These are phyloP conservation scores for Lithophane leautieri DNA, from an alignment of 2,888 invertebrate genomes.

Conservation along the genomic window DNA sequence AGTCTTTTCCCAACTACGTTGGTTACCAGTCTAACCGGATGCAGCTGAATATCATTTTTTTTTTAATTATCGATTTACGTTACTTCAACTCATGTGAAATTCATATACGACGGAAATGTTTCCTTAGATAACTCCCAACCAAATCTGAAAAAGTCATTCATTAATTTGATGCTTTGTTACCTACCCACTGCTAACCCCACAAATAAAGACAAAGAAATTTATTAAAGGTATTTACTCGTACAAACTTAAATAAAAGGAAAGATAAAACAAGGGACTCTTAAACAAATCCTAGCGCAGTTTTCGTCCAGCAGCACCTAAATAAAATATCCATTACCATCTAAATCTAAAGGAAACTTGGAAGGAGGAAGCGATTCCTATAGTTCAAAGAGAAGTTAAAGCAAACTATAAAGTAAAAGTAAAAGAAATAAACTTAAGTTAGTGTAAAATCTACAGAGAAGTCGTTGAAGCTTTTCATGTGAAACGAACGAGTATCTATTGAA, in stretches of 20 bases:
- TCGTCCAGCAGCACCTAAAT: conserved; percentile 29
- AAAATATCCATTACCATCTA: conserved; percentile 55
- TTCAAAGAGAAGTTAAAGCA: conserved; percentile 60
- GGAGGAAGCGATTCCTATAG: conserved; percentile 43
- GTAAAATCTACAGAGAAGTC: conserved; percentile 64
- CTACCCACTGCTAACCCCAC: background rate
- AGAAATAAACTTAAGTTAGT: conserved; percentile 64
- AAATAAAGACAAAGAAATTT: background rate
- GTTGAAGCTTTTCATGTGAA: conserved; percentile 63
- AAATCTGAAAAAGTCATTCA: background rate
- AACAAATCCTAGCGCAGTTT: conserved; percentile 12
- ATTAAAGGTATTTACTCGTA: background rate
- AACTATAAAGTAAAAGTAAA: conserved; percentile 54
- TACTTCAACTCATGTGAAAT: background rate
- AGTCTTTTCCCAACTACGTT: no score
- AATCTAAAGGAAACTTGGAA: conserved; percentile 48
- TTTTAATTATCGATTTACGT: no score
- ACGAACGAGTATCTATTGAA: conserved; percentile 51
- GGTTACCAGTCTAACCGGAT: no score
- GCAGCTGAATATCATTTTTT: no score
- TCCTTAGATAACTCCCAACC: background rate
- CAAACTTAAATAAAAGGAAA: conserved; percentile 7
- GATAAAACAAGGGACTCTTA: background rate
- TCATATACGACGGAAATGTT: background rate
- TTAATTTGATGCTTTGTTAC: background rate